These are phyloP conservation scores for Lerista edwardsae DNA, from an alignment of 2,797 vertebrate genomes.

Conservation along the genomic window DNA sequence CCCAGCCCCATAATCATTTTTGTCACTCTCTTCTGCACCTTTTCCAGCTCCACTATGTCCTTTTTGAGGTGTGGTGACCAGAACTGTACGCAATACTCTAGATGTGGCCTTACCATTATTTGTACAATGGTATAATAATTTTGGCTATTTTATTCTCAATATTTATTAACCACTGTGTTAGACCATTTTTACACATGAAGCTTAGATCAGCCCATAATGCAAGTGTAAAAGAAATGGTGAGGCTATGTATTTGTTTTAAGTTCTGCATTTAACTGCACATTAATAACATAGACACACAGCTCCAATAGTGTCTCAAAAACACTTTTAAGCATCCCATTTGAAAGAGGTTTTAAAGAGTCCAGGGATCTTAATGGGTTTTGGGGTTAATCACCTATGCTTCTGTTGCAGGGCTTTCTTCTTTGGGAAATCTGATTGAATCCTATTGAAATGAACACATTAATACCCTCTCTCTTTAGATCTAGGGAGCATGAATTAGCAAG, in stretches of 20 bases:
- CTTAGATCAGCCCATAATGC: not conserved
- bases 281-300: not conserved
- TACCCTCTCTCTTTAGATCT: not conserved
- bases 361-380: slow-evolving; percentile 10
- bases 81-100: too few species aligned
- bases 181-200: not conserved
- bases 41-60: too few species aligned
- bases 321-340: not conserved
- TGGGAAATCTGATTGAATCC: not conserved
- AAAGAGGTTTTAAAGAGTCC: not conserved
- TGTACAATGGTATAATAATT: too few species aligned
- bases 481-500: not conserved
- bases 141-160: too few species aligned
- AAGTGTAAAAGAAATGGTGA: not conserved
- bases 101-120: too few species aligned
- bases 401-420: not conserved
- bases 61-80: too few species aligned
- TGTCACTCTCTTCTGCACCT: too few species aligned
- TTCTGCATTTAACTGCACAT: not conserved
- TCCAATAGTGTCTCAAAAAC: not conserved
- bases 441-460: not conserved
- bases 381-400: not conserved
- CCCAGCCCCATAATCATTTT: too few species aligned
- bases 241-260: not conserved
- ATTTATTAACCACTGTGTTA: too few species aligned